Evolutionary conservation across 2,888 invertebrate genomes (phyloP), one percentile per base, ranked within the genome.

Genomic region (Mythimna impura): DNA sequence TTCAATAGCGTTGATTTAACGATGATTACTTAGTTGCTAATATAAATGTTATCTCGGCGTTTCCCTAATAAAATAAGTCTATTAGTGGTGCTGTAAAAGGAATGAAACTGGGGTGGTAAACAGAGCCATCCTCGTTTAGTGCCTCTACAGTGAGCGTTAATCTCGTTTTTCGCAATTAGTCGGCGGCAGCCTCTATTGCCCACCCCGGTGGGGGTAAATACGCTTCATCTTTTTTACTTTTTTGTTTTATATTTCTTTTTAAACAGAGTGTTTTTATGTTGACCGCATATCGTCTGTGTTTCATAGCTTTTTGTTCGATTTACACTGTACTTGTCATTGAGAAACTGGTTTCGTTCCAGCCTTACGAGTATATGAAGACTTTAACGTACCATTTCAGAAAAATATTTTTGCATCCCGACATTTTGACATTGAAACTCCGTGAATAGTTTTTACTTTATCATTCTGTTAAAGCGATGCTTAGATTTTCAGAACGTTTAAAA

Each of bases 121-220:
- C 91, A 92, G 89, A 91, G 91, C 89, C 91, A 91, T 92, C 91
- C 90, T 89, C 90, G 91, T 94, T 94, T 93, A 94, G 92, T 93
- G 92, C 90, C 90, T 91, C 89, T 92, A 91, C 91, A 89, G 91
- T 91, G 91, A 90, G 93, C 93, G 94, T 94, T 95, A 95, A 95
- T 95, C 94, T 94, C 90, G 94, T 95, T 95, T 94, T 92, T 93
- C 92, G 93, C 94, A 94, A 95, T 95, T 94, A 94, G 94, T 93
- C 90, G 91, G 90, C 92, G 90, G 91, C 91, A 89, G 91, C 91
- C 88, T 92, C 90, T 93, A 91, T 93, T 92, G 90, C 91, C 90
- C 89, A 88, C 90, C 91, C 89, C 89, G 82, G 89, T 74, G 85
- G 88, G 89, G 89, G 91, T 92, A 90, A 93, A 93, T 91, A 91